These are phyloP conservation scores for Heterodera schachtii DNA, from an alignment of 1,140 invertebrate genomes.

Conservation along the genomic window DNA sequence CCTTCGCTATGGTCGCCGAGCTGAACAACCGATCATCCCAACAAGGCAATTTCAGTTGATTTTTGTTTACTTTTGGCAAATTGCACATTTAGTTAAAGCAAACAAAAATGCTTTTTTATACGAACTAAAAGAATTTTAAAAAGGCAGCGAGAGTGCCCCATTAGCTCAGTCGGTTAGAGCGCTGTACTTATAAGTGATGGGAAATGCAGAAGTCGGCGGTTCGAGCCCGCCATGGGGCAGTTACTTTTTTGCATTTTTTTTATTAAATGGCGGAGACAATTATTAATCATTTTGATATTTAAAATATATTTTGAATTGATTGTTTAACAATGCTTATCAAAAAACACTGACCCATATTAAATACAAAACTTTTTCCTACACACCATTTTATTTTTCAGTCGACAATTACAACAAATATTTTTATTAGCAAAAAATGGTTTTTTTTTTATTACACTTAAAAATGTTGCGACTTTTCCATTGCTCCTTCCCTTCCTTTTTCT, in stretches of 20 bases:
- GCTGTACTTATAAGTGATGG: slow-evolving; percentile 34
- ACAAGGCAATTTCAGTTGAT: slow-evolving; percentile 9
- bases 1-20: slow-evolving; percentile 35
- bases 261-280: too few relatives aligned
- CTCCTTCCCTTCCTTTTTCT: not conserved
- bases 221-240: slow-evolving; percentile 36
- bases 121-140: not conserved
- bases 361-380: too few relatives aligned
- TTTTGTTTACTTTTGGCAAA: not conserved
- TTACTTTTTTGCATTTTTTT: slow-evolving; percentile 4
- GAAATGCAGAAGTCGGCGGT: slow-evolving; percentile 35
- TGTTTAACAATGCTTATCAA: too few relatives aligned
- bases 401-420: too few relatives aligned
- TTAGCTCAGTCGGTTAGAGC: slow-evolving; percentile 41
- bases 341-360: too few relatives aligned
- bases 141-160: slow-evolving; percentile 7
- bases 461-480: too few relatives aligned
- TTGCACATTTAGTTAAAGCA: not conserved
- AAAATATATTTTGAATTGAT: too few relatives aligned
- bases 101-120: slow-evolving; percentile 6
- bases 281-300: too few relatives aligned
- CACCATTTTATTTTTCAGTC: too few relatives aligned
- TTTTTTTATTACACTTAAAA: too few relatives aligned
- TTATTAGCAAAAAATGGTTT: too few relatives aligned
- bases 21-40: slow-evolving; percentile 25